These are phyloP conservation scores for Sisor rabdophorus DNA, from an alignment of 2,113 vertebrate species.

Conservation along the genomic window DNA sequence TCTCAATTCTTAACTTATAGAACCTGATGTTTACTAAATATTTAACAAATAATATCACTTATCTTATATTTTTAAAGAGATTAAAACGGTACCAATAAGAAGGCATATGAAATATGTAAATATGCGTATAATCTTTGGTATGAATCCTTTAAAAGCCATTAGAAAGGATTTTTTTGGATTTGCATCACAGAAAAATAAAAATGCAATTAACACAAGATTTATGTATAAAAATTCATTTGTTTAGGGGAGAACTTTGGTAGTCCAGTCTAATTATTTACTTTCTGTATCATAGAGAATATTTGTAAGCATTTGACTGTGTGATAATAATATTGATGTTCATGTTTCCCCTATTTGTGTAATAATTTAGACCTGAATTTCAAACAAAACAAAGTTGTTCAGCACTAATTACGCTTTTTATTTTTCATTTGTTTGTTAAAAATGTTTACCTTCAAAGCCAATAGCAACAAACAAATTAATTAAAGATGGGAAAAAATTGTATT, in stretches of 20 bases:
- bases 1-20: conserved; percentile 30
- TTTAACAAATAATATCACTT: conserved; percentile 45
- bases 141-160: conserved; percentile 38
- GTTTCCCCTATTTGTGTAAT: conserved; percentile 60
- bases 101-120: conserved; percentile 54
- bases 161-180: conserved; percentile 37
- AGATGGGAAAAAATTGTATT: conserved; percentile 33
- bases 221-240: conserved; percentile 44
- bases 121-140: conserved; percentile 53
- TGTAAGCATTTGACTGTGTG: conserved; percentile 62
- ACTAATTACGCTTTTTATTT: conserved; percentile 55
- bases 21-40: conserved; percentile 40
- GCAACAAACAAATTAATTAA: conserved; percentile 61
- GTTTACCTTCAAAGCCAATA: conserved; percentile 52
- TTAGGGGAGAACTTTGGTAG: conserved; percentile 40
- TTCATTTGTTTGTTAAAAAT: conserved; percentile 56
- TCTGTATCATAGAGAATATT: conserved; percentile 62
- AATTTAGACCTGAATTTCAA: conserved; percentile 57
- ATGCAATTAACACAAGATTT: conserved; percentile 48
- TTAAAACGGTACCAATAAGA: conserved; percentile 56
- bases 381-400: conserved; percentile 48
- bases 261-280: conserved; percentile 56
- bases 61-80: conserved; percentile 58
- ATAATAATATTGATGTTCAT: conserved; percentile 53
- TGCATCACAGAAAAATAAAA: conserved; percentile 38